Conservation (phyloP, 2,113 vertebrate genomes). For the Malurus melanocephalus region DNA sequence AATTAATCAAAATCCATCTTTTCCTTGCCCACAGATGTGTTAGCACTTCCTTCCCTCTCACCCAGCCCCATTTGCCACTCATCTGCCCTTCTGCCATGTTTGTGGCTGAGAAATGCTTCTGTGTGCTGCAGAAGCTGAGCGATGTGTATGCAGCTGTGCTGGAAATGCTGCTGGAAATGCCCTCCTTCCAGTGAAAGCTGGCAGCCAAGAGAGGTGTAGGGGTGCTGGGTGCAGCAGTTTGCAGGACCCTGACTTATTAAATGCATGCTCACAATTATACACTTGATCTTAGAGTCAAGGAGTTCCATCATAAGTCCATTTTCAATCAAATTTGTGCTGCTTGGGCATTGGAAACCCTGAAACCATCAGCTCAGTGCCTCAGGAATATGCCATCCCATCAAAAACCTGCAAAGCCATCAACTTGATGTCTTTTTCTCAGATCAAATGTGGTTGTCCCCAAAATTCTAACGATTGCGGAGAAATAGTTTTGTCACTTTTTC, state of each 20-base stretch:
- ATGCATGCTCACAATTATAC: not conserved
- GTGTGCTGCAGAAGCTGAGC: not conserved
- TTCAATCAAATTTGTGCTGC: not conserved
- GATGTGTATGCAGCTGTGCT: accelerated
- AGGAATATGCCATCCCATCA: not conserved
- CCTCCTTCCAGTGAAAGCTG: not conserved
- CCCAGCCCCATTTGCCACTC: not conserved
- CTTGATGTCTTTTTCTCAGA: not conserved
- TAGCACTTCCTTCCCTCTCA: not conserved
- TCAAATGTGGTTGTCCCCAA: not conserved
- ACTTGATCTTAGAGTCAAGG: not conserved
- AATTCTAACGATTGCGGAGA: not conserved
- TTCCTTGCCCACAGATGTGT: not conserved
- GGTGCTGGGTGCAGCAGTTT: not conserved
- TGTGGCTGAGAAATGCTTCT: not conserved
- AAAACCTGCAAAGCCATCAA: not conserved
- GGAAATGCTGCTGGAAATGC: not conserved
- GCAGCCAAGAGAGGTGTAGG: not conserved
- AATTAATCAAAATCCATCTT: not conserved
- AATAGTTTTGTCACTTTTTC: conserved; percentile 10
- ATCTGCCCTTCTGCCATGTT: not conserved
- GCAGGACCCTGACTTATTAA: not conserved
- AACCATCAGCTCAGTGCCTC: not conserved
- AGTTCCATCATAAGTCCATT: accelerated
- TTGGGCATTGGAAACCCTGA: not conserved